These are phyloP conservation scores for Leptopterna dolabrata DNA, from an alignment of 2,888 invertebrate genomes.

Conservation along the genomic window DNA sequence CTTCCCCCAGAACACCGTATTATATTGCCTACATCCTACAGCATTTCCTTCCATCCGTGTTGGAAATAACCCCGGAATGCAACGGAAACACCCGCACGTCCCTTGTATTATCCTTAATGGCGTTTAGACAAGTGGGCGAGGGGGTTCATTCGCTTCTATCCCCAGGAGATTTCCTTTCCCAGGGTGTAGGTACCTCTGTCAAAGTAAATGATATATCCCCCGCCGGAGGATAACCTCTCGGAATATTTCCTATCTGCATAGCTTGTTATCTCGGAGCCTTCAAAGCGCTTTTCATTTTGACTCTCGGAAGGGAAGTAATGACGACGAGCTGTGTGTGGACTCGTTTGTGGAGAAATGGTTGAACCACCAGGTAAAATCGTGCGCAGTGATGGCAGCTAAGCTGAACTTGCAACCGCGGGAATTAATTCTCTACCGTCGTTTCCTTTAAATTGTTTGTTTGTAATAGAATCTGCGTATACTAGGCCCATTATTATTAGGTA, in stretches of 20 bases:
- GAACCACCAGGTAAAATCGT: background rate
- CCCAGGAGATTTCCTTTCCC: background rate
- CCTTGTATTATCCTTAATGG: background rate
- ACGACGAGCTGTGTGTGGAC: background rate
- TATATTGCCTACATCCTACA: background rate
- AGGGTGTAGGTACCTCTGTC: slow-evolving; percentile 27
- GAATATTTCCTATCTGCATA: slow-evolving; percentile 11
- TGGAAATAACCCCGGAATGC: background rate
- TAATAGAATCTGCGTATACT: too few relatives aligned
- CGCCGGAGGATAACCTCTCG: slow-evolving; percentile 22
- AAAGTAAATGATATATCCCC: slow-evolving; percentile 44
- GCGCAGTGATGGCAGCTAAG: too few relatives aligned
- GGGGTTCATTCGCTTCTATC: background rate
- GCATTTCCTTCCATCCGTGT: background rate
- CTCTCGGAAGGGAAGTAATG: background rate
- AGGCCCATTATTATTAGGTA: too few relatives aligned
- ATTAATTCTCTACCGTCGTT: too few relatives aligned
- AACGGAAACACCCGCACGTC: background rate
- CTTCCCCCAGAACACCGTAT: background rate
- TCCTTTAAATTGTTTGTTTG: too few relatives aligned
- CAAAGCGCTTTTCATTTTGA: background rate
- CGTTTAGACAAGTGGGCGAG: background rate
- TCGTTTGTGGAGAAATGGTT: background rate
- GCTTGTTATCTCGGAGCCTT: slow-evolving; percentile 20
- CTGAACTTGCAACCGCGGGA: too few relatives aligned